Evolutionary conservation across 2,797 vertebrate genomes (phyloP).

Genomic region (Xenentodon cancila): DNA sequence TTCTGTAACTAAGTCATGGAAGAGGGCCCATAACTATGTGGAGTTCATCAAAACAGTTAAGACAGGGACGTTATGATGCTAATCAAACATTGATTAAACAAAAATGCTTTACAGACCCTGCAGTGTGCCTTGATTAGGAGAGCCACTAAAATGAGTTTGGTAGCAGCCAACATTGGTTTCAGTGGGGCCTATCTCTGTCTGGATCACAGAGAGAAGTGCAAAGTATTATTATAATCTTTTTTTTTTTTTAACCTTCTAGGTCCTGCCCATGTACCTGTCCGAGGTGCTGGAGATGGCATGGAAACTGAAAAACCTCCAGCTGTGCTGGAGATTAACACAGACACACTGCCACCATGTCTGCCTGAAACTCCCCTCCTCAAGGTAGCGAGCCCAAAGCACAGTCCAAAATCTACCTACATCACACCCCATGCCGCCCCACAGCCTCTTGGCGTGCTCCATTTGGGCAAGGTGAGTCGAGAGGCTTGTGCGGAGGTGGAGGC

Average conservation of each 20-base stretch:
- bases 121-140: no score
- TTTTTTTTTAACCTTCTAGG: conserved; percentile 30
- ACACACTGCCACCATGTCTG: conserved; percentile 35
- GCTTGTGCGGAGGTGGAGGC: conserved; percentile 93
- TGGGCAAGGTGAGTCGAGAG: conserved; percentile 89
- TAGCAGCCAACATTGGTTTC: no score
- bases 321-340: conserved; percentile 75
- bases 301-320: conserved; percentile 87
- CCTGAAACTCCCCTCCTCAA: conserved; percentile 61
- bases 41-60: no score
- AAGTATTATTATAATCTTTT: neutral
- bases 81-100: no score
- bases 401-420: conserved; percentile 51
- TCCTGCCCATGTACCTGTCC: conserved; percentile 79
- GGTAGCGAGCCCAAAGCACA: conserved; percentile 62
- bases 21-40: no score
- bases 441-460: conserved; percentile 89
- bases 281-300: conserved; percentile 97
- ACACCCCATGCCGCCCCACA: conserved; percentile 55
- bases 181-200: neutral
- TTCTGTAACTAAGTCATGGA: no score
- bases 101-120: no score
- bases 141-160: no score
- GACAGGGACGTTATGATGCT: no score
- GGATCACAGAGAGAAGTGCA: neutral